Base-by-base conservation (phyloP, 2,797 vertebrate species). In the Psittacula derbiana region DNA sequence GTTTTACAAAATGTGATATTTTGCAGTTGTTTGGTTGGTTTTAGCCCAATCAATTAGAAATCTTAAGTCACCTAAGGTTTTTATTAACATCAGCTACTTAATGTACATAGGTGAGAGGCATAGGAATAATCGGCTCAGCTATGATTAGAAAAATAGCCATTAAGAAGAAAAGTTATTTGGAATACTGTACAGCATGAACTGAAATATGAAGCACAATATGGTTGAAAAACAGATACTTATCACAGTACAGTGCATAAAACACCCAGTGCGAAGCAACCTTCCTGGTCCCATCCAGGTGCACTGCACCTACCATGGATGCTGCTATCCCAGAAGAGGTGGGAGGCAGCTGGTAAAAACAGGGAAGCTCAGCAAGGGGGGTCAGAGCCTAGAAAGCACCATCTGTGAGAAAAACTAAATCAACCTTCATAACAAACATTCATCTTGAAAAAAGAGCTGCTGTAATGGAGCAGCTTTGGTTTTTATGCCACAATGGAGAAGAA, bases 51-150 rank as follows among this genome's bases (percentile, higher is more conserved):
- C 91, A 91, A 58, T 88, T 17, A 85, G 71, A 80, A 33, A 52
- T 80, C 76, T 91, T 55, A 93, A 73, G 87, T 91, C 84, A 95
- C 78, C 41, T 55, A 50, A 85, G 43, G 17, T 47, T 93, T 87
- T 82, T 73, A 80, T 82, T 72, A 91, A 66, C 9, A 21, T n/a
- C n/a, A 82, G 31, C 67, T 92, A 70, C 47, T 85, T 85, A 65
- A 58, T 1, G 2, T 33, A 50, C 36, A 20, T 80, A 57, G 33
- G 23, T 44, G 74, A 67, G 44, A 82, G 20, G 28, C 1, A 2
- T 25, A 85, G 40, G 64, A 87, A 86, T 64, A 73, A 89, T 38
- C 12, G 20, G 47, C 74, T 91, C 30, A 61, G 58, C 57, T 33
- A 44, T 4, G 4, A 47, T 66, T 60, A 82, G 47, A 86, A 82